Evolutionary conservation across 1,140 invertebrate species (phyloP), one percentile per base, ranked within the genome.

Genomic region (Parasteatoda tepidariorum): DNA sequence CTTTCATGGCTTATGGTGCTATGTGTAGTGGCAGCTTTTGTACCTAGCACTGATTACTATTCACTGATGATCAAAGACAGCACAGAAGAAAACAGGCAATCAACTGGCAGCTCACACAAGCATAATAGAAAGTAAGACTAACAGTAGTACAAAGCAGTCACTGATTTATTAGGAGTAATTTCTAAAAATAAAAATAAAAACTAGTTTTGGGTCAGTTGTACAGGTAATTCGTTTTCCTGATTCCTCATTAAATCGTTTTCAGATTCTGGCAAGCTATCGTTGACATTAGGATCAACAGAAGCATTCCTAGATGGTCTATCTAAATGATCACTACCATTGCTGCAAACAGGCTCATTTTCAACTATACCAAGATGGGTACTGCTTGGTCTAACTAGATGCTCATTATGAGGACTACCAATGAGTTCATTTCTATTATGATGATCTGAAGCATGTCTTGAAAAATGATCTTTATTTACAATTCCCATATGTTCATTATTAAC

Each of bases 391-490:
- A 62, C 59, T 55, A 83, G 54, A 30, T 73, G 70, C 70, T 83
- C 81, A 24, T 55, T 83, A 38, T 83, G 81, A 22, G 81, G 81
- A 11, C 68, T 83, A 41, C 55, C 66, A 18, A 83, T 33, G 18
- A 83, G 61, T 71, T 82, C 78, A 71, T 70, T 82, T 48, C 78
- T 70, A 33, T 31, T 62, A 22, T 82, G 78, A 62, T 82, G 78
- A 48, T 82, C 78, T 30, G 64, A 34, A 57, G 33, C 48, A 26
- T 33, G 55, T 34, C 78, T 82, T 9, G 78, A 33, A 62, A 82
- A 82, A 31, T 71, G 78, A n/a, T 82, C 78, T 48, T 82, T 82
- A 70, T 67, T 70, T 70, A 82, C 78, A 82, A 24, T 71, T 30
- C 31, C 55, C 66, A 82, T 61, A 31, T 70, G 78, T 33, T 82